These are phyloP conservation scores for Rhombomys opimus DNA, from an alignment of 2,113 vertebrate genomes.

Conservation along the genomic window DNA sequence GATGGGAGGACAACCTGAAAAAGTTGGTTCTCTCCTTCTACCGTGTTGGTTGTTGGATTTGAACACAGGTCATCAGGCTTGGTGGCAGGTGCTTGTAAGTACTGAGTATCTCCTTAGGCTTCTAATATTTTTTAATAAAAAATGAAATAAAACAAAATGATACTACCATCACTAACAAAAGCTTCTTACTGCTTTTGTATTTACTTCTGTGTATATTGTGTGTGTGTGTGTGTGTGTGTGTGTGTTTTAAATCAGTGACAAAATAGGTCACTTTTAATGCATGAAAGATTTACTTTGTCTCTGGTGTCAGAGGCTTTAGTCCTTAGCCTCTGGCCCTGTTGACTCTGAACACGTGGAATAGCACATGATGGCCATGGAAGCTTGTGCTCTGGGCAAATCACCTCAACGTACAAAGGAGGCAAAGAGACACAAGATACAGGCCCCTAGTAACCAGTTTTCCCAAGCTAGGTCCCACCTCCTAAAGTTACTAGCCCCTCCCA, in stretches of 20 bases:
- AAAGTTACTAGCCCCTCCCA: not conserved
- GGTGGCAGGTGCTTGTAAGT: not conserved
- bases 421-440: not conserved
- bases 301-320: not conserved
- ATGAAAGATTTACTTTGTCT: not conserved
- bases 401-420: not conserved
- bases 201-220: constrained; percentile 22
- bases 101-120: not conserved
- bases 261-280: not conserved
- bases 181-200: constrained; percentile 48
- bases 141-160: not conserved
- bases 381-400: not conserved
- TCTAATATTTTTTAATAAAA: not conserved
- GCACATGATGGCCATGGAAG: not conserved
- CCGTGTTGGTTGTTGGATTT: not conserved
- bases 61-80: not conserved
- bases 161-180: not conserved
- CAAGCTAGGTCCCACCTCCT: not conserved
- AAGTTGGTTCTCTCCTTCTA: not conserved
- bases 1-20: not conserved
- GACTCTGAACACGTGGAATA: not conserved
- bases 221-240: not conserved
- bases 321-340: not conserved
- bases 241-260: not conserved
- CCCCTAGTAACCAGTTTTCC: not conserved